Base-by-base conservation (phyloP, 2,113 vertebrate genomes). In the Toxotes chatareus region DNA sequence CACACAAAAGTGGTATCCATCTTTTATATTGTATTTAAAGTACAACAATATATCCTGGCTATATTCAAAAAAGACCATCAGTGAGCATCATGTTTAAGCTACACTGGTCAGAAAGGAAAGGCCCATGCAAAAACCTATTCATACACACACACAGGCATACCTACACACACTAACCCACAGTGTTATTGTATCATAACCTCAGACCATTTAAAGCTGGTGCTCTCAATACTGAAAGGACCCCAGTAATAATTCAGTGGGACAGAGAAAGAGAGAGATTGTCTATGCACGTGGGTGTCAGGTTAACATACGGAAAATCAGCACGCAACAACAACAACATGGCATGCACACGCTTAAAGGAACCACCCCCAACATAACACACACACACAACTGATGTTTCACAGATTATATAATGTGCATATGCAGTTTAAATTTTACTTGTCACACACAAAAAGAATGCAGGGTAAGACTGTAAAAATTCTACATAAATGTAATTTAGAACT, bases 231-330 rank as follows among this genome's bases (percentile, higher is more conserved):
- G 82, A 92, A 90, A 78, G 63, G 67, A 77, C 19, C 57, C 42
- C 73, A 90, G 73, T 78, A 89, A 92, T 92, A 85, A 93, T 92
- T 93, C 46, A 94, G 85, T 51, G 44, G 77, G 66, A 31, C 66
- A 89, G 82, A 84, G 89, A 83, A 86, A 76, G 65, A 80, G 86
- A 90, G 88, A 90, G 92, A 91, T 88, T 91, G 85, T 86, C 73
- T 38, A 9, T 70, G 76, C 90, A 90, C 86, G 87, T 92, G 86
- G 88, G 93, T 93, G 79, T 93, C 93, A 88, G 89, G 88, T 93
- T 91, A 88, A 87, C 87, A 55, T 87, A 88, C 5, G 88, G 88
- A 90, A 93, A 93, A 91, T 92, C 90, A 81, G 80, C 91, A 89
- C 55, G 64, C 85, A 85, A 89, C 82, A 91, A 90, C 84, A 92